These are phyloP conservation scores for Brachionus angularis DNA, from an alignment of 1,140 invertebrate genomes.

Conservation along the genomic window DNA sequence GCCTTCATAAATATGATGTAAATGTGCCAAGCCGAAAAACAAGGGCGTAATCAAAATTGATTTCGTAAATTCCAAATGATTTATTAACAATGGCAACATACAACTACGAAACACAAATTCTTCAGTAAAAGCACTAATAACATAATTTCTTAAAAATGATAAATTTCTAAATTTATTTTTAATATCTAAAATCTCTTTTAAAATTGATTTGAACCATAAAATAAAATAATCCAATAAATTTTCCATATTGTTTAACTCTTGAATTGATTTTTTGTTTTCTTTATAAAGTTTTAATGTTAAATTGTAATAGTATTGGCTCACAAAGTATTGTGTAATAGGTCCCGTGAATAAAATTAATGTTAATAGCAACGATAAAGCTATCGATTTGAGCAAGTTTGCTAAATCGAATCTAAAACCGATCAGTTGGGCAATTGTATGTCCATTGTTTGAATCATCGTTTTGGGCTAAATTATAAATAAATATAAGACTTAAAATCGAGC, in stretches of 20 bases:
- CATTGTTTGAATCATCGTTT: background rate
- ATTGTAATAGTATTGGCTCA: background rate
- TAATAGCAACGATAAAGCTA: background rate
- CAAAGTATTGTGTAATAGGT: conserved; percentile 8
- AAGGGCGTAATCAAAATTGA: conserved; percentile 1
- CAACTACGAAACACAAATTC: conserved; percentile 38
- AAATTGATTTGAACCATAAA: background rate
- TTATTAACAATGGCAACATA: background rate
- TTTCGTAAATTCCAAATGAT: background rate
- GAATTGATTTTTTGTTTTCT: background rate
- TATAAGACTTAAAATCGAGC: background rate
- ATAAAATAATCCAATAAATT: background rate
- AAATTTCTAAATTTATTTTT: background rate
- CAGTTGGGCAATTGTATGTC: background rate
- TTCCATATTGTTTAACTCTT: background rate
- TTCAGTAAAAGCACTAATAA: conserved; percentile 17
- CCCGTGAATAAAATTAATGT: conserved; percentile 17
- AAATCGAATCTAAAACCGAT: conserved; percentile 12
- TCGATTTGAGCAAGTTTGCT: background rate
- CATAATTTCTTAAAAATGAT: conserved; percentile 35
- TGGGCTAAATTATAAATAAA: background rate
- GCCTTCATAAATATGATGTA: conserved; percentile 38
- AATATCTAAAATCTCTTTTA: background rate
- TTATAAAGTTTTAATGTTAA: background rate
- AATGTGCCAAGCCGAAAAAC: conserved; percentile 37